Evolutionary conservation across 2,888 invertebrate species (phyloP), one percentile per base, ranked within the genome.

Genomic region (Amiota minor): DNA sequence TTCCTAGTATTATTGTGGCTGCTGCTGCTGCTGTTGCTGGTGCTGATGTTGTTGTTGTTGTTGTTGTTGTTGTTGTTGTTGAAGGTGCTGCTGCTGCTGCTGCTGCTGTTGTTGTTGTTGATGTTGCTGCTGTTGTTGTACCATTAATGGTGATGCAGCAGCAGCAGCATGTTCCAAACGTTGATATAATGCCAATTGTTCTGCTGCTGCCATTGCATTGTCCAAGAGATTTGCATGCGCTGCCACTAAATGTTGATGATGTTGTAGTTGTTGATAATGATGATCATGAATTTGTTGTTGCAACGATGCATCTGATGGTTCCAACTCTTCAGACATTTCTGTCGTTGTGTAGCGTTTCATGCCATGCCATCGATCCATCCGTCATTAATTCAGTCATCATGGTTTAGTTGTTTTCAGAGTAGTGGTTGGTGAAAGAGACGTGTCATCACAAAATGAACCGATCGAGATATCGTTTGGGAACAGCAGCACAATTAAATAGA

Each of bases 131-230:
- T 76, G 77, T 75, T 82, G 81, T 49, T 73, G 74, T 53, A 81
- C 78, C 67, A 23, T 67, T 67, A 67, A 49, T 11, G 81, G 78
- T n/a, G 81, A 81, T 71, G 84, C 82, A 61, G 82, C 84, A 49
- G 83, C 78, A 67, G 84, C 79, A 79, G 82, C 83, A 67, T 84
- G 77, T 76, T 85, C 86, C 84, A 86, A 78, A 72, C 83, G 82
- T 81, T 86, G 86, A 77, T 87, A 86, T 73, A 74, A 75, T 85
- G 82, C 82, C 78, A 23, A 85, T 80, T 87, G 87, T 78, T 86
- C 87, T 76, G 83, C 85, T 18, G 83, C 82, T 74, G 82, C 85
- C 77, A 83, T 72, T 10, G 85, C 56, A 16, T 67, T 67, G 50
- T 81, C 85, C 82, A 84, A 74, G 59, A 83, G 80, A 75, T 80